phyloP scores from a whole-genome alignment of 2,797 vertebrate genomes.

The Dryobates pubescens region DNA sequence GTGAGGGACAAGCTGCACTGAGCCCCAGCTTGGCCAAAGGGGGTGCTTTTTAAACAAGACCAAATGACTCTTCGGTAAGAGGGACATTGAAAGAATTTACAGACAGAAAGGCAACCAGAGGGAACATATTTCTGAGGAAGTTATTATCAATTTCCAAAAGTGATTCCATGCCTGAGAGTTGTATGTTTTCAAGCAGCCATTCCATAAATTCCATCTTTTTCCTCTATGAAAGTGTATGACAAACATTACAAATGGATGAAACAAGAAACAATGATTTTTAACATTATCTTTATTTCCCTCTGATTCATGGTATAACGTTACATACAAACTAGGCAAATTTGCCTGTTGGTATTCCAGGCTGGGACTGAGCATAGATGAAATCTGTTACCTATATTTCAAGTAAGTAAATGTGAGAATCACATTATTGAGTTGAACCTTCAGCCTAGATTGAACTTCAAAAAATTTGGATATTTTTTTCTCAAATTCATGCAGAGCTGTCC shows the following conservation, averaged over 20 bases:
- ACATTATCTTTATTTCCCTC: not conserved
- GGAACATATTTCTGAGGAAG: not conserved
- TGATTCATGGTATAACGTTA: not conserved
- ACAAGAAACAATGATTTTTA: not conserved
- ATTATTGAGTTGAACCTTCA: not conserved
- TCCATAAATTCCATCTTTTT: not conserved
- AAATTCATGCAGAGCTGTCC: not conserved
- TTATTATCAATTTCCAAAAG: not conserved
- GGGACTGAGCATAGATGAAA: not conserved
- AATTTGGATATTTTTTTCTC: not conserved
- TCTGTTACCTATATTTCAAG: not conserved
- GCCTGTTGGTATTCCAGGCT: not conserved
- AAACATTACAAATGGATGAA: not conserved
- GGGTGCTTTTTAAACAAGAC: not conserved
- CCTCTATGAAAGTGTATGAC: not conserved
- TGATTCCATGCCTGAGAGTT: not conserved
- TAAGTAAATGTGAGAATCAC: not conserved
- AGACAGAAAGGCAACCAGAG: not conserved
- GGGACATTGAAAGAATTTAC: not conserved
- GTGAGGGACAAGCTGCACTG: not conserved
- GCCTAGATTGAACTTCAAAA: not conserved
- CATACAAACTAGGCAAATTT: not conserved
- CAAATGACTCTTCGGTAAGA: not conserved
- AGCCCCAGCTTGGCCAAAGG: not conserved
- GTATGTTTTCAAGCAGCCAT: not conserved